A percentile compares a stretch with the other conserved stretches of the same genome.
Conservation (phyloP, 2,797 vertebrate species). For the Petrocephalus schoutedeni region DNA sequence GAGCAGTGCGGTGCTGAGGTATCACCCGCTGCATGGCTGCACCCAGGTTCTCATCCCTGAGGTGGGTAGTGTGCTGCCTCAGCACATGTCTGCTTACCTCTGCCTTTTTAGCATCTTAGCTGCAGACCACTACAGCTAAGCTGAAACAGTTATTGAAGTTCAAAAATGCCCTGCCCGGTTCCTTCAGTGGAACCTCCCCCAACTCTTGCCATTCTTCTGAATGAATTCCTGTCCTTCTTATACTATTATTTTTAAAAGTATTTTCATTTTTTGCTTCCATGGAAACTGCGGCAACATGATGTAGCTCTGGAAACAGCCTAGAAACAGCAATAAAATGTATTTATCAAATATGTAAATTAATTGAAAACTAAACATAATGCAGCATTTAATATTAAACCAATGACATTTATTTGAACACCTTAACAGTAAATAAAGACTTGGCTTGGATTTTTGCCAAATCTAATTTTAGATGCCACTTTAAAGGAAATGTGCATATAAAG, state of each 20-base stretch:
- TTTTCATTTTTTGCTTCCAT: not conserved
- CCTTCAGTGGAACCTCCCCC: not conserved
- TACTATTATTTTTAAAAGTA: not conserved
- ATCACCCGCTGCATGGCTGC: too few relatives aligned
- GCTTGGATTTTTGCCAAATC: not conserved
- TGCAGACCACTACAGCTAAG: not conserved
- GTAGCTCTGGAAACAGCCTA: not conserved
- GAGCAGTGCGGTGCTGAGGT: too few relatives aligned
- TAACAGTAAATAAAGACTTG: not conserved
- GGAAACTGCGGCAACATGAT: not conserved
- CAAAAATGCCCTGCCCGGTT: not conserved
- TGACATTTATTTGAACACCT: not conserved
- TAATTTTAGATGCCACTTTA: not conserved
- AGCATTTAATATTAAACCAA: not conserved
- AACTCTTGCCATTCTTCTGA: not conserved
- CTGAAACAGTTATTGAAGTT: not conserved
- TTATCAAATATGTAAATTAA: not conserved
- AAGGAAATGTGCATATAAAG: not conserved
- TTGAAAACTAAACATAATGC: not conserved
- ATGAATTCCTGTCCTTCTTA: not conserved
- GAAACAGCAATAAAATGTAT: not conserved
- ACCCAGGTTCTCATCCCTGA: too few relatives aligned
- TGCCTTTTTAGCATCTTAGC: not conserved
- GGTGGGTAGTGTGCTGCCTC: too few relatives aligned
- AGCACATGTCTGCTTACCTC: too few relatives aligned